phyloP scores from a whole-genome alignment of 2,888 invertebrate genomes.

The Drosophila acutilabella region DNA sequence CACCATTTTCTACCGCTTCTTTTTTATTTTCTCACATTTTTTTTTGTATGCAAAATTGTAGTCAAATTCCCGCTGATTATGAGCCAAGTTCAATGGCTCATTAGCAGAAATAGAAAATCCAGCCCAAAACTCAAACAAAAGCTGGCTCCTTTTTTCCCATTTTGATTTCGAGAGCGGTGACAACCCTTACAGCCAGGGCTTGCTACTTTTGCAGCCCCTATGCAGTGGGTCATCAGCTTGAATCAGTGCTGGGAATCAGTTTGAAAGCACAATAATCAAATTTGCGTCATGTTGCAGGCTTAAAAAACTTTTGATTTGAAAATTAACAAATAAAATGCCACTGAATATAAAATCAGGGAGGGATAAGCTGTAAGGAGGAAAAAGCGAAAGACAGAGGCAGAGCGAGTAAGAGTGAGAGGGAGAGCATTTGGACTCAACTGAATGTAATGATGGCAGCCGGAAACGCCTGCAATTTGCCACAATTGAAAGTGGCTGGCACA shows the following conservation, averaged over 20 bases:
- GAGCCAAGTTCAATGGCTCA: slow-evolving; percentile 24
- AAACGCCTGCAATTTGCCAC: slow-evolving; percentile 82
- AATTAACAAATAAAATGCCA: slow-evolving; percentile 74
- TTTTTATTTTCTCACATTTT: background rate
- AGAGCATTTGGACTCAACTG: slow-evolving; percentile 33
- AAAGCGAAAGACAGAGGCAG: background rate
- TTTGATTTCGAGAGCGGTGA: too few species aligned
- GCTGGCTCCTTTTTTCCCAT: background rate
- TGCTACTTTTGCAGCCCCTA: slow-evolving; percentile 32
- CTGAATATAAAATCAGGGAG: slow-evolving; percentile 32
- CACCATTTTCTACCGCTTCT: too few species aligned
- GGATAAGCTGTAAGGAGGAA: background rate
- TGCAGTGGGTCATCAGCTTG: slow-evolving; percentile 9
- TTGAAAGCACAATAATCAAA: slow-evolving; percentile 71
- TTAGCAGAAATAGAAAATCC: slow-evolving; percentile 5
- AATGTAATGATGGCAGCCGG: slow-evolving; percentile 81
- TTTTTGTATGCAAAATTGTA: slow-evolving; percentile 3
- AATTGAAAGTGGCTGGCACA: slow-evolving; percentile 79
- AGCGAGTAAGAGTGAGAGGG: background rate
- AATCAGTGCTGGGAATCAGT: slow-evolving; percentile 41
- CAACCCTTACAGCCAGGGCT: slow-evolving; percentile 25
- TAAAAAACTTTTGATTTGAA: slow-evolving; percentile 69
- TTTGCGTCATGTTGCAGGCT: slow-evolving; percentile 69
- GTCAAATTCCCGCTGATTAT: slow-evolving; percentile 8
- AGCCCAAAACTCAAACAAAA: slow-evolving; percentile 11